A percentile compares a stretch with the other conserved stretches of the same genome.
These are phyloP conservation scores for Muricea muricata DNA, from an alignment of 92 coral and sea anemone species.

Conservation along the genomic window DNA sequence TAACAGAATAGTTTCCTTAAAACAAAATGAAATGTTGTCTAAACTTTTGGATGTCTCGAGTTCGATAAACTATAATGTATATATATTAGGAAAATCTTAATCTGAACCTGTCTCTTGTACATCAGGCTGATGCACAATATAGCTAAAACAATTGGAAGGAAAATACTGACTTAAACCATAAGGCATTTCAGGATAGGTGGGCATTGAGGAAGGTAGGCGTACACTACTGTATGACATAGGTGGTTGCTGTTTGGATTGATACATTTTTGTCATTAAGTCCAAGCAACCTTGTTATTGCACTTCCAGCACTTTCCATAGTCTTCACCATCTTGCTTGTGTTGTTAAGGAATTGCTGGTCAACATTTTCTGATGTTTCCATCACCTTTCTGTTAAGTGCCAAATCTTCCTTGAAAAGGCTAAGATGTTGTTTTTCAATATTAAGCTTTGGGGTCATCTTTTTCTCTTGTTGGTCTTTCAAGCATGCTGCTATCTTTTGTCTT, in stretches of 20 bases:
- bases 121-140: too few relatives aligned
- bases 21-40: not conserved
- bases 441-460: too few relatives aligned
- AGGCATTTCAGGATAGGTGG: too few relatives aligned
- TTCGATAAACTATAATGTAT: too few relatives aligned
- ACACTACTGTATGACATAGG: not conserved
- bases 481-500: too few relatives aligned
- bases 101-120: not conserved
- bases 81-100: not conserved
- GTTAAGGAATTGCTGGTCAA: constrained; percentile 33
- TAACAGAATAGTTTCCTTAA: not conserved
- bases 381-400: constrained; percentile 10
- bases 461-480: too few relatives aligned
- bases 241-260: too few relatives aligned
- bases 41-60: not conserved
- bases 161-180: too few relatives aligned
- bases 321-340: constrained; percentile 10
- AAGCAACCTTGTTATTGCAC: constrained; percentile 28
- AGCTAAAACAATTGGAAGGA: too few relatives aligned
- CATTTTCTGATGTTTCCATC: constrained; percentile 4
- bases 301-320: too few relatives aligned
- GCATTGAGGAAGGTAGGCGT: too few relatives aligned
- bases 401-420: constrained; percentile 7
- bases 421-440: constrained; percentile 22
- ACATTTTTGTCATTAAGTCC: too few relatives aligned